Conservation (phyloP, 2,888 invertebrate species). For the Petrolisthes cinctipes region DNA sequence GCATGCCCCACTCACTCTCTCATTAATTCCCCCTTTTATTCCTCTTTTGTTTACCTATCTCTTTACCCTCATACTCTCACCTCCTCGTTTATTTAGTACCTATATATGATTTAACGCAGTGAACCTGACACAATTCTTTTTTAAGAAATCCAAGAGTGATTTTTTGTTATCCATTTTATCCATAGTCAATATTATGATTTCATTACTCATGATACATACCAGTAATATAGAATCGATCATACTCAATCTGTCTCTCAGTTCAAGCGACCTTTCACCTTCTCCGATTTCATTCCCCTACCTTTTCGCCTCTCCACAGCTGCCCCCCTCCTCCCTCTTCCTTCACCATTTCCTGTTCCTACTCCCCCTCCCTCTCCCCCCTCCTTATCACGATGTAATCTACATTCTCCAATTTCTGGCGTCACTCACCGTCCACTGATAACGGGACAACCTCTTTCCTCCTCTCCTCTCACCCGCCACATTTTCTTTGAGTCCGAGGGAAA, state of each 20-base stretch:
- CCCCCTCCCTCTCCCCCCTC: background rate
- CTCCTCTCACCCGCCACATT: background rate
- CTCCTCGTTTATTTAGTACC: background rate
- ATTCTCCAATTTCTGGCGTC: background rate
- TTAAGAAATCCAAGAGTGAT: background rate
- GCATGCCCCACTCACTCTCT: background rate
- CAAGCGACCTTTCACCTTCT: background rate
- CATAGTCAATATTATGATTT: no score
- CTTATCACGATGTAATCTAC: background rate
- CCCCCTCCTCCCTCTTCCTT: background rate
- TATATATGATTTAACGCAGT: no score
- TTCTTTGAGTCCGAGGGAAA: no score
- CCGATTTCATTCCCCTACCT: background rate
- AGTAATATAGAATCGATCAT: no score
- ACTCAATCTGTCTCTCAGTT: no score
- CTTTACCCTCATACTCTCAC: background rate
- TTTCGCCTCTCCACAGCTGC: background rate
- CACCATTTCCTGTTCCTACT: background rate
- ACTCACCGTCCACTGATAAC: background rate
- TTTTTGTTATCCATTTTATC: background rate
- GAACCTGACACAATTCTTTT: no score
- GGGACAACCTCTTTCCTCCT: background rate
- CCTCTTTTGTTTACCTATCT: background rate
- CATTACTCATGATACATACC: no score
- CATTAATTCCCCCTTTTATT: background rate